Base-by-base conservation (phyloP, 2,113 vertebrate species). In the Neofelis nebulosa region DNA sequence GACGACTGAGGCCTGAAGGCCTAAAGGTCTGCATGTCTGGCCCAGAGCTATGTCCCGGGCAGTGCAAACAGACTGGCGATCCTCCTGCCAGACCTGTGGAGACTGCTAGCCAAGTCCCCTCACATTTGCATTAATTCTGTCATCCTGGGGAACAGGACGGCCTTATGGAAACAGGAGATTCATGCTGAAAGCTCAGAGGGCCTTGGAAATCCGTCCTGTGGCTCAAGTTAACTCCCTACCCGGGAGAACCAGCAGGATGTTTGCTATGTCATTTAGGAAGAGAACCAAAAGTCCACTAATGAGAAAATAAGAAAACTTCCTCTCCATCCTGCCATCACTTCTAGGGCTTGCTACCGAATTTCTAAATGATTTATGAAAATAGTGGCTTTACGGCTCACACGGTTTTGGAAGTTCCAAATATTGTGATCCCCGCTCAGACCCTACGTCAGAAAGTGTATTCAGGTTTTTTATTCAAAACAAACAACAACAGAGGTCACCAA, bases 151-250 rank as follows among this genome's bases (percentile, higher is more conserved):
- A 94, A 93, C 48, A 95, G 92, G 94, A 90, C 96, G 80, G 61
- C 45, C 96, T 96, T 89, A 45, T 90, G 81, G 88, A 98, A 94
- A 92, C 80, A 92, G 86, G 61, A 96, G 87, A 95, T 95, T 21
- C 94, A 50, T 84, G 69, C 90, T 36, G 57, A 91, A 81, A 87
- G 65, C 92, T 95, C 88, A n/a, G 74, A 89, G 84, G 74, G 38
- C 55, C 73, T 91, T 91, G 81, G 93, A 97, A 93, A 73, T 80
- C 78, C 80, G 69, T 41, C 84, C 61, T 18, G 7, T 27, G n/a
- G 52, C 25, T 93, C 50, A 76, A 84, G 91, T 91, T 82, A 81
- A 89, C 87, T 68, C 87, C 89, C 92, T 29, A 12, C 55, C 90
- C 1, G 0, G 63, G 79, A 95, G 50, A 89, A 61, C 57, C n/a